A percentile compares a stretch with the other conserved stretches of the same genome.
Conservation (phyloP, 1,140 invertebrate species). For the Lucilia cuprina region DNA sequence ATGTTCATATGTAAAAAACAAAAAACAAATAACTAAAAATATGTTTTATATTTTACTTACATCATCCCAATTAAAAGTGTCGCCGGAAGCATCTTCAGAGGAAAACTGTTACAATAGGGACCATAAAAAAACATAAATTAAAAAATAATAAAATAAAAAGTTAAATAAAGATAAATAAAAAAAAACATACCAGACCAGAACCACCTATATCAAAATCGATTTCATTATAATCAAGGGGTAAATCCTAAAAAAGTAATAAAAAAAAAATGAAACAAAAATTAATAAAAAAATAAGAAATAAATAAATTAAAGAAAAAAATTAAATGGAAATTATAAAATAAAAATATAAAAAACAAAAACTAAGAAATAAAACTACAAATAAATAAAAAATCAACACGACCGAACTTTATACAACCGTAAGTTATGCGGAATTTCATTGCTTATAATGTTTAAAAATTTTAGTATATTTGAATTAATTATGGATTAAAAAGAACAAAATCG, state of each 20-base stretch:
- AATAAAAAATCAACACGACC: background rate
- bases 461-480: no score
- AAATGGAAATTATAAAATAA: background rate
- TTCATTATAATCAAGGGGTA: constrained; percentile 12
- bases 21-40: no score
- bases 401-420: no score
- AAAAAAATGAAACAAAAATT: no score
- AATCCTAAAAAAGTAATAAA: constrained; percentile 8
- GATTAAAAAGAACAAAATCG: no score
- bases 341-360: background rate
- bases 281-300: background rate
- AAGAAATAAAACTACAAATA: background rate
- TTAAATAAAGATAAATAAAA: background rate
- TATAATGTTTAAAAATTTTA: no score
- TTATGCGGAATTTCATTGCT: no score
- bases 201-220: background rate
- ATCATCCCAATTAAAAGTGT: background rate
- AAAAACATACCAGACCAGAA: background rate
- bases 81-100: background rate
- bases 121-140: background rate
- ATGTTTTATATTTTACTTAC: constrained; percentile 12
- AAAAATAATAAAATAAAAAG: background rate
- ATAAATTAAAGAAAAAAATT: constrained; percentile 3
- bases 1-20: no score
- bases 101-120: background rate